A percentile compares a stretch with the other conserved stretches of the same genome.
Conservation (phyloP, 2,797 vertebrate species). For the Syngnathus rostellatus region DNA sequence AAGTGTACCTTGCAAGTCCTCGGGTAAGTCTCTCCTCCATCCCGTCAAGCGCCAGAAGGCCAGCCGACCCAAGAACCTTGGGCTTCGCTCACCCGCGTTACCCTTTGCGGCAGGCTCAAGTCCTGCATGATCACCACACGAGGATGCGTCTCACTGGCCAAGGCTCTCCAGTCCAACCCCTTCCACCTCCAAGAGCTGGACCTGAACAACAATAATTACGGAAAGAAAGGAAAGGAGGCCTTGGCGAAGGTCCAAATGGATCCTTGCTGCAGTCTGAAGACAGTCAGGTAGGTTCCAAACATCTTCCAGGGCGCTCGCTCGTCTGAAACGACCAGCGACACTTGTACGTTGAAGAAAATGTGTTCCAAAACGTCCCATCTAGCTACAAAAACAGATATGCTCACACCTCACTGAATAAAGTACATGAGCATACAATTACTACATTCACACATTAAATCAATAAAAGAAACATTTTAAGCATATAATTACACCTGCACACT, state of each 20-base stretch:
- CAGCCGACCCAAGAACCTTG: not conserved
- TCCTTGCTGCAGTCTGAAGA: slow-evolving; percentile 4
- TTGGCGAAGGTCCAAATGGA: not conserved
- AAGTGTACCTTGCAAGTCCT: slow-evolving; percentile 10
- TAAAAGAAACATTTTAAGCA: too few species aligned
- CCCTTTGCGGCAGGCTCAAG: slow-evolving; percentile 6
- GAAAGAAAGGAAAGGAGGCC: not conserved
- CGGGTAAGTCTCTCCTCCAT: slow-evolving; percentile 1
- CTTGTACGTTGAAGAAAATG: not conserved
- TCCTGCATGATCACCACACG: slow-evolving; percentile 15
- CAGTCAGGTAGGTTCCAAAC: slow-evolving; percentile 6
- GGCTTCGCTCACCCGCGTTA: not conserved
- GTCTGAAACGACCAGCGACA: too few species aligned
- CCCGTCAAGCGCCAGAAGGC: too few species aligned
- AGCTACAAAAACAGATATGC: too few species aligned
- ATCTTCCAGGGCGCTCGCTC: too few species aligned
- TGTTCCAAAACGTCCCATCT: too few species aligned
- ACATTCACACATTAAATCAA: too few species aligned
- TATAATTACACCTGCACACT: too few species aligned
- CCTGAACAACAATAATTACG: slow-evolving; percentile 11
- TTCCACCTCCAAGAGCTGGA: slow-evolving; percentile 9
- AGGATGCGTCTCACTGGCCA: slow-evolving; percentile 6
- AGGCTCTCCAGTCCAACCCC: slow-evolving; percentile 6
- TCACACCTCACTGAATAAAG: too few species aligned
- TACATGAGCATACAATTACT: too few species aligned